phyloP scores from a whole-genome alignment of 2,113 vertebrate species.

The Phaetusa simplex region DNA sequence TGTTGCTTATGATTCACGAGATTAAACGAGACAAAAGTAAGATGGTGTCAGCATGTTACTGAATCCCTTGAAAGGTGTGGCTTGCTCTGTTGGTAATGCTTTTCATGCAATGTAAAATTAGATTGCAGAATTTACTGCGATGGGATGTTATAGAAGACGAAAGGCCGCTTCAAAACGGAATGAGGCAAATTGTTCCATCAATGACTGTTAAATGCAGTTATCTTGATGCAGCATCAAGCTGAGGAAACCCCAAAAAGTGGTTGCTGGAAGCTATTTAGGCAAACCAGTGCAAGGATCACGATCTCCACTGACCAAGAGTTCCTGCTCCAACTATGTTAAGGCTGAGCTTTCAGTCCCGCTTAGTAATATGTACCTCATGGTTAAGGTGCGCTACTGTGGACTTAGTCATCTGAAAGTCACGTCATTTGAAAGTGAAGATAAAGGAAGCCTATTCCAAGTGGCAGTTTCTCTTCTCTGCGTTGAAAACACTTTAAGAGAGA shows the following conservation, averaged over 20 bases:
- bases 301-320: background rate
- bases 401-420: background rate
- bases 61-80: background rate
- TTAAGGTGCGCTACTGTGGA: background rate
- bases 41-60: background rate
- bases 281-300: background rate
- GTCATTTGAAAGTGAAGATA: background rate
- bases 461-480: background rate
- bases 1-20: background rate
- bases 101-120: background rate
- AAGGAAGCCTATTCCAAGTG: background rate
- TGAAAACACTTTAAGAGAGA: background rate
- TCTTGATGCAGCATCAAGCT: background rate
- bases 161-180: background rate
- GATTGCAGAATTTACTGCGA: background rate
- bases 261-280: background rate
- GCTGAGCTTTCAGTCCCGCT: background rate
- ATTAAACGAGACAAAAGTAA: background rate
- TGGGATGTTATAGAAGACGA: slow-evolving; percentile 10
- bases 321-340: background rate
- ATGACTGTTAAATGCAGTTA: background rate
- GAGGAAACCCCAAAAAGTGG: background rate
- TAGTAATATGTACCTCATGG: background rate
- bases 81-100: background rate
- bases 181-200: background rate